Evolutionary conservation across 2,113 vertebrate genomes (phyloP).

Genomic region (Alligator sinensis): DNA sequence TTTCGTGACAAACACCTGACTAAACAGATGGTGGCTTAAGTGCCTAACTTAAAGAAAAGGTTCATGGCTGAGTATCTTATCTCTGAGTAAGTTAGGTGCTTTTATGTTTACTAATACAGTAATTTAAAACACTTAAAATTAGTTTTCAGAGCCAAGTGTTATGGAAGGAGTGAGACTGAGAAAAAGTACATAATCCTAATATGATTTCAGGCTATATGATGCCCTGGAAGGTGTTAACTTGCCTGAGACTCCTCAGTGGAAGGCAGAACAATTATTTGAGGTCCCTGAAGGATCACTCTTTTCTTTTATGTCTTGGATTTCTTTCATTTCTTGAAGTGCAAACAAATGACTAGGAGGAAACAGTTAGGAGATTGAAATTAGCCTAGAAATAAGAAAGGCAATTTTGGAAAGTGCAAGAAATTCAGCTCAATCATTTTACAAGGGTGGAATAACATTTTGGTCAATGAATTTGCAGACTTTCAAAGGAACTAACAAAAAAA

Average conservation of each 20-base stretch:
- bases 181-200: not conserved
- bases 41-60: not conserved
- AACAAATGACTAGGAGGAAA: too few species aligned
- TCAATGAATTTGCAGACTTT: too few species aligned
- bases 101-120: not conserved
- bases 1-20: not conserved
- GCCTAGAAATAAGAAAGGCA: too few species aligned
- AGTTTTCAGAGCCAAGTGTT: too few species aligned
- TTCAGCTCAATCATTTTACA: too few species aligned
- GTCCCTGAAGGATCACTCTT: not conserved
- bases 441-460: too few species aligned
- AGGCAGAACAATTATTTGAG: not conserved
- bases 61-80: not conserved
- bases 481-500: too few species aligned
- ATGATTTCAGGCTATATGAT: not conserved
- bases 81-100: not conserved
- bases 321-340: too few species aligned
- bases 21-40: not conserved
- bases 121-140: not conserved
- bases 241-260: not conserved
- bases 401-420: too few species aligned
- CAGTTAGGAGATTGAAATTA: too few species aligned
- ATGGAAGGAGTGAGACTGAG: too few species aligned
- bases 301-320: not conserved
- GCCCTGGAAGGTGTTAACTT: not conserved